A percentile compares a stretch with the other conserved stretches of the same genome.
Evolutionary conservation across 2,797 vertebrate genomes (phyloP).

Genomic region (Synanceia verrucosa): DNA sequence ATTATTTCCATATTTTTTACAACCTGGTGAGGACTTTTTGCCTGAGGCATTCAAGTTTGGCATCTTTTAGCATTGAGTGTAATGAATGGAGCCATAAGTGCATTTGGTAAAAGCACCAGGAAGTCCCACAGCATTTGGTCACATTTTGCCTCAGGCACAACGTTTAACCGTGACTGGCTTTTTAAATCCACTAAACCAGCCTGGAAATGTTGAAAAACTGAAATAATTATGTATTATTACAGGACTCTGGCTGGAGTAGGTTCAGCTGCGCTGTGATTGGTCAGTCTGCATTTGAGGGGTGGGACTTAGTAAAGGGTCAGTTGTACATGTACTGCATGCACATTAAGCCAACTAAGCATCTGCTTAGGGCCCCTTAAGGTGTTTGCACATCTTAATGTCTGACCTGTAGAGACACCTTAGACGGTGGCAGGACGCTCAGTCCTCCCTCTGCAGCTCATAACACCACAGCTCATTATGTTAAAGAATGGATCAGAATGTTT

Average conservation of each 20-base stretch:
- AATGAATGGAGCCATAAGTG: not conserved
- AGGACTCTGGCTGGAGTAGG: too few relatives aligned
- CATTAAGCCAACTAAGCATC: too few relatives aligned
- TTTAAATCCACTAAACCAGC: too few relatives aligned
- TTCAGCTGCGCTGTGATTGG: too few relatives aligned
- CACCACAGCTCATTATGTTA: conserved; percentile 26
- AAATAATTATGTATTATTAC: too few relatives aligned
- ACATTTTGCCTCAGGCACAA: too few relatives aligned
- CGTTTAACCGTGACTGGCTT: too few relatives aligned
- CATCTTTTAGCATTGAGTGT: not conserved
- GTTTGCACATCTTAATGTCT: conserved; percentile 25
- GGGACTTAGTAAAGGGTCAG: not conserved
- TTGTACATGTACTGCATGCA: too few relatives aligned
- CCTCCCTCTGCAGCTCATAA: not conserved
- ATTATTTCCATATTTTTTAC: not conserved
- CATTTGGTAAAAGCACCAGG: too few relatives aligned
- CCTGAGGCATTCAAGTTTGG: not conserved
- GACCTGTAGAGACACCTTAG: conserved; percentile 5
- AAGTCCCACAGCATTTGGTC: too few relatives aligned
- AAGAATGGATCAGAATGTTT: conserved; percentile 36
- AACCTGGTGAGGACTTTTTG: not conserved
- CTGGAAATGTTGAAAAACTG: too few relatives aligned
- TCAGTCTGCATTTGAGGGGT: not conserved
- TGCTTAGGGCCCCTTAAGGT: too few relatives aligned
- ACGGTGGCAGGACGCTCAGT: not conserved